Conservation (phyloP, 2,113 vertebrate genomes). For the Taxidea taxus region DNA sequence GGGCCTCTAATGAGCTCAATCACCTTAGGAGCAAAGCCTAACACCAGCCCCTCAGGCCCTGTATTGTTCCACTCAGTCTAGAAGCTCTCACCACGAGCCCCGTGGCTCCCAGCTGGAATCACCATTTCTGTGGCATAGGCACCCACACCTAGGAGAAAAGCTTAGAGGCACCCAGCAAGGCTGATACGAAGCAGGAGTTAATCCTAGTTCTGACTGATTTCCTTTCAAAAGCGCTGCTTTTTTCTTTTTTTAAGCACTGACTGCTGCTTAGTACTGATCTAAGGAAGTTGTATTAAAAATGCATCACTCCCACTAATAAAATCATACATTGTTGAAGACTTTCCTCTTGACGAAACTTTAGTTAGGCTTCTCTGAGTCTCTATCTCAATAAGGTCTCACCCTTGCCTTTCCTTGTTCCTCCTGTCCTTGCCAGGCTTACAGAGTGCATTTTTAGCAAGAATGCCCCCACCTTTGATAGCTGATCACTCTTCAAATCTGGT, state of each 20-base stretch:
- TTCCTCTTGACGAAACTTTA: background rate
- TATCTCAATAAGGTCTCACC: background rate
- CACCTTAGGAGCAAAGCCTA: background rate
- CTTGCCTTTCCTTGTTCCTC: background rate
- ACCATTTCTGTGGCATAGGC: background rate
- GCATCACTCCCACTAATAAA: background rate
- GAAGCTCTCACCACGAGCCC: background rate
- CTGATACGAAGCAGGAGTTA: background rate
- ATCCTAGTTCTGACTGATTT: background rate
- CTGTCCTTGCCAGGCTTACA: background rate
- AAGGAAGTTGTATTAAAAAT: background rate
- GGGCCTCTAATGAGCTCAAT: background rate
- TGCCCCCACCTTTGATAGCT: background rate
- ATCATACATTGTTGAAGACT: background rate
- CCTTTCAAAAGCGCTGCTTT: background rate
- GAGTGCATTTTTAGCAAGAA: background rate
- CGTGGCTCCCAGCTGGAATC: background rate
- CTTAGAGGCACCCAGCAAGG: background rate
- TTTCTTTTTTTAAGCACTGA: background rate
- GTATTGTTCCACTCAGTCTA: background rate
- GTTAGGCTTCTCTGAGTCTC: background rate
- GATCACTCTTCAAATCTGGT: background rate
- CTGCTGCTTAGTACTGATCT: background rate
- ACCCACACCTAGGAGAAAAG: background rate
- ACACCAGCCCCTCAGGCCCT: no score